These are phyloP conservation scores for Manis pentadactyla DNA, from an alignment of 2,797 vertebrate genomes.

Conservation along the genomic window DNA sequence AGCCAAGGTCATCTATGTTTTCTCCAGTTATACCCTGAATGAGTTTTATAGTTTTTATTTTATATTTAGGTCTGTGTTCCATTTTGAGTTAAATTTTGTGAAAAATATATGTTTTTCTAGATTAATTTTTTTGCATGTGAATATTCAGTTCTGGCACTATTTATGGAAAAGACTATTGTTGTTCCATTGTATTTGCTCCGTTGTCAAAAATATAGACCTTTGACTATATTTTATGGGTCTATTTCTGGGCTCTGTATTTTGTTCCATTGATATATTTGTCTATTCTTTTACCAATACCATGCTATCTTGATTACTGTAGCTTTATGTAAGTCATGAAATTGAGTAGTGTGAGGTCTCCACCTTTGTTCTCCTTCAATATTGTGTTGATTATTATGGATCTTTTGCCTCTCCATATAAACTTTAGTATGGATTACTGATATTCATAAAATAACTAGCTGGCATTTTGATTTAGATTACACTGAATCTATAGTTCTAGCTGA, in stretches of 20 bases:
- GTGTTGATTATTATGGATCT: not conserved
- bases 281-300: not conserved
- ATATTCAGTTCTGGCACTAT: not conserved
- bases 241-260: not conserved
- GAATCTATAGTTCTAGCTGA: not conserved
- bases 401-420: not conserved
- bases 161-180: not conserved
- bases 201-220: not conserved
- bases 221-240: not conserved
- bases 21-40: not conserved
- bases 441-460: not conserved
- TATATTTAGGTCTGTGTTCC: not conserved
- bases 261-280: not conserved
- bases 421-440: not conserved
- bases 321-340: not conserved
- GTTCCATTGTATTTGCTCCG: not conserved
- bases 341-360: not conserved
- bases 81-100: not conserved
- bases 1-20: not conserved
- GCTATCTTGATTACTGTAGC: not conserved
- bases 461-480: not conserved
- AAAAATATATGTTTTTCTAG: not conserved
- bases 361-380: not conserved
- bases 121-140: not conserved
- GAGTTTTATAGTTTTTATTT: not conserved